Conservation (phyloP, 2,113 vertebrate species). For the Scytalopus superciliaris region DNA sequence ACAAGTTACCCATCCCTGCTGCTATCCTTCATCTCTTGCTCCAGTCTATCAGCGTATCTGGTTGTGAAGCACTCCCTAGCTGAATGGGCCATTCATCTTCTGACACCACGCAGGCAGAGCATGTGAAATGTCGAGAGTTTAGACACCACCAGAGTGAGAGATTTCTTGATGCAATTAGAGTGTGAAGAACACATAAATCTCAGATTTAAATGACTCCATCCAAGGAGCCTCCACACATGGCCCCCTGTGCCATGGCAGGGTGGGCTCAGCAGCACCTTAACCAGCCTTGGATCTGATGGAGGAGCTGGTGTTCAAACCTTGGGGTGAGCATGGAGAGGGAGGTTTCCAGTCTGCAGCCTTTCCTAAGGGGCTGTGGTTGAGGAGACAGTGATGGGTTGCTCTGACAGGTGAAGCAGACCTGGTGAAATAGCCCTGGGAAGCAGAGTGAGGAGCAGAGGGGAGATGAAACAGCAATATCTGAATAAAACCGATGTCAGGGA, state of each 20-base stretch:
- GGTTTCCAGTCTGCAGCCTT: not conserved
- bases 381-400: not conserved
- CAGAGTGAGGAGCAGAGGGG: not conserved
- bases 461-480: slow-evolving; percentile 56
- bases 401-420: not conserved
- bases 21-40: slow-evolving; percentile 32
- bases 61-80: slow-evolving; percentile 15
- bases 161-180: slow-evolving; percentile 54
- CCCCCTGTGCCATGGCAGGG: not conserved
- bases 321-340: not conserved
- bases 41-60: slow-evolving; percentile 26
- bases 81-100: slow-evolving; percentile 54
- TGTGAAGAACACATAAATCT: slow-evolving; percentile 51
- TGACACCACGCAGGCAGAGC: not conserved
- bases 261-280: fast-evolving
- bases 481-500: slow-evolving; percentile 46
- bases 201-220: not conserved
- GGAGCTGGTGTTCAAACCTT: not conserved
- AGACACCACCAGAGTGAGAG: slow-evolving; percentile 17
- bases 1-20: not conserved
- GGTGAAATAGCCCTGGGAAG: not conserved
- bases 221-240: fast-evolving
- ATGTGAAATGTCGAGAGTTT: slow-evolving; percentile 44
- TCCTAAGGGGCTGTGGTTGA: not conserved
- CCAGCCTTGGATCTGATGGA: fast-evolving